A percentile compares a stretch with the other conserved stretches of the same genome.
Conservation (phyloP, 2,797 vertebrate genomes). For the Myotis pilosus region DNA sequence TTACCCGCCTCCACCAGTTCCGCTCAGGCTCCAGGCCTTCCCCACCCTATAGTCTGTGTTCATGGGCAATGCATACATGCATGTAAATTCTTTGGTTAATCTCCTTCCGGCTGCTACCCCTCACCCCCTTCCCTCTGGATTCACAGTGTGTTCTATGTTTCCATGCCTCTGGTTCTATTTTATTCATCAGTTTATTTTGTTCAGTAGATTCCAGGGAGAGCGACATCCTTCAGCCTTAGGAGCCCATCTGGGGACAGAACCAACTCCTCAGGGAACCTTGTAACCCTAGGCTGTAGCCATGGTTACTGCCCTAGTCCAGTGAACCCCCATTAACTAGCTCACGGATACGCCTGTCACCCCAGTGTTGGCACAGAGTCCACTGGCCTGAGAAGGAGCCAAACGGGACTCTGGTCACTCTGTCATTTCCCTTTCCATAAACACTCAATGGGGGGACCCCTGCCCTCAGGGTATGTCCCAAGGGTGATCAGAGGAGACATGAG, state of each 20-base stretch:
- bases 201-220: not conserved
- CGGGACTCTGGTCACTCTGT: not conserved
- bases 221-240: not conserved
- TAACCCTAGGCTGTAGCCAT: not conserved
- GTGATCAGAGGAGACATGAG: not conserved
- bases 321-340: too few relatives aligned
- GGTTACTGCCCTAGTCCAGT: not conserved
- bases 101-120: not conserved
- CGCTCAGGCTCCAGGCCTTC: not conserved
- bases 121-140: not conserved
- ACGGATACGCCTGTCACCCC: accelerated
- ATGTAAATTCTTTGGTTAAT: not conserved
- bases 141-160: not conserved
- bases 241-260: not conserved
- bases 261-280: not conserved
- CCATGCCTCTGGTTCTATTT: not conserved
- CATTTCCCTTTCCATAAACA: not conserved
- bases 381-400: not conserved
- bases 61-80: not conserved
- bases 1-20: not conserved
- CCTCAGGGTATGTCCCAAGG: not conserved
- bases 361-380: not conserved
- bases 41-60: not conserved
- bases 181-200: not conserved
- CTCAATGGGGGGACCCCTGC: not conserved